Evolutionary conservation across 2,113 vertebrate genomes (phyloP).

Genomic region (Oreotrochilus melanogaster): DNA sequence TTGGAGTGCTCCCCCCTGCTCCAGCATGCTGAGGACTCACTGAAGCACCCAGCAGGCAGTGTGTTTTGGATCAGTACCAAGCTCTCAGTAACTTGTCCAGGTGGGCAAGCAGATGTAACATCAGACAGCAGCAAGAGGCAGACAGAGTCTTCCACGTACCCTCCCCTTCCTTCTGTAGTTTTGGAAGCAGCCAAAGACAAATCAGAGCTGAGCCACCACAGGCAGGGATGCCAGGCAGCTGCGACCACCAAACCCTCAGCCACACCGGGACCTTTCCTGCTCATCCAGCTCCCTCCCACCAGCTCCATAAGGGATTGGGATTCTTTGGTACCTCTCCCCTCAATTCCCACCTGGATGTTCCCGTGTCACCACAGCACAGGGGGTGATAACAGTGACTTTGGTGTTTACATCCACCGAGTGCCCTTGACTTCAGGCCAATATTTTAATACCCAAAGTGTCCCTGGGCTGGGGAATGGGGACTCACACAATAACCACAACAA

Average conservation of each 20-base stretch:
- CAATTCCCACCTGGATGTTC: background rate
- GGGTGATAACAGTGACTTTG: background rate
- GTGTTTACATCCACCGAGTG: background rate
- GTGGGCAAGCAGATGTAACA: background rate
- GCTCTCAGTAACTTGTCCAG: background rate
- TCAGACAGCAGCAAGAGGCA: background rate
- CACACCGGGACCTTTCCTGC: background rate
- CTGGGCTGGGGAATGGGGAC: background rate
- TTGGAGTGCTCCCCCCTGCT: background rate
- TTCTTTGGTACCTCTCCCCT: background rate
- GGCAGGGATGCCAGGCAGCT: background rate
- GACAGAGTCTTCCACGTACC: background rate
- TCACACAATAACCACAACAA: background rate
- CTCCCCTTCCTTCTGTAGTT: background rate
- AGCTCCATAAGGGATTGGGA: background rate
- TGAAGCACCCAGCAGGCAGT: background rate
- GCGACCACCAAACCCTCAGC: background rate
- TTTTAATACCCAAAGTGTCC: background rate
- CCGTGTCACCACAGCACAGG: background rate
- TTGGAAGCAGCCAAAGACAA: background rate
- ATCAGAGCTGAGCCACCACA: background rate
- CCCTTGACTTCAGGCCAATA: background rate
- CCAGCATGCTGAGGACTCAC: background rate
- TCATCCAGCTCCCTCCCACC: background rate
- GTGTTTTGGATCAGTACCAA: rapidly evolving